Base-by-base conservation (phyloP, 2,888 invertebrate species). In the Scaptomyza parva region DNA sequence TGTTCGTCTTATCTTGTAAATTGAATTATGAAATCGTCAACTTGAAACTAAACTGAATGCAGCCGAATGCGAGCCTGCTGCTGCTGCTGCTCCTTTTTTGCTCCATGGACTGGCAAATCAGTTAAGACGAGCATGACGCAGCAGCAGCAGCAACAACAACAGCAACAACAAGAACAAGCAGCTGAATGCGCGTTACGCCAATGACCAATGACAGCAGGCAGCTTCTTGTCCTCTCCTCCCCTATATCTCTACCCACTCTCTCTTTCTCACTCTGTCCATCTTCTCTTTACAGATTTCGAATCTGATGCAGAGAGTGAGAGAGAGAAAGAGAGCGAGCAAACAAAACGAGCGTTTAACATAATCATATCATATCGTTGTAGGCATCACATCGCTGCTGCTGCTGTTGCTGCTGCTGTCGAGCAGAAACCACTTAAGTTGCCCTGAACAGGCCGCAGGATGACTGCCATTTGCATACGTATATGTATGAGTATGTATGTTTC, bases 1-100 rank as follows among this genome's bases (percentile, higher is more conserved):
- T 75, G 76, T 75, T 65, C 45, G 63, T 20, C 83, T 90, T 88
- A 90, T 89, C 90, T 88, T 80, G 86, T 89, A 89, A 85, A 89
- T 89, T 89, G 89, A 90, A 90, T 90, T 89, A 90, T 90, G 89
- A 89, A 88, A 89, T 90, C 90, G 85, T 88, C 88, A 88, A 89
- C 82, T 89, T 78, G 84, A 88, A 88, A 74, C 88, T 73, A 71
- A 89, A 74, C 88, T 82, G 83, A 88, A 87, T 84, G 69, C 78
- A 75, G 82, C 50, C 53, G 48, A 43, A 26, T 62, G 60, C 41
- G 50, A 60, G 57, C 40, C 62, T 9, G 35, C 7, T 35, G 35
- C 9, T 9, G 37, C 50, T 62, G 84, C 68, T 88, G 82, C 84
- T 88, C 89, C 89, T 84, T 85, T 88, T 64, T 63, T 86, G 37